Evolutionary conservation across 2,113 vertebrate genomes (phyloP).

Genomic region (Microtus pennsylvanicus): DNA sequence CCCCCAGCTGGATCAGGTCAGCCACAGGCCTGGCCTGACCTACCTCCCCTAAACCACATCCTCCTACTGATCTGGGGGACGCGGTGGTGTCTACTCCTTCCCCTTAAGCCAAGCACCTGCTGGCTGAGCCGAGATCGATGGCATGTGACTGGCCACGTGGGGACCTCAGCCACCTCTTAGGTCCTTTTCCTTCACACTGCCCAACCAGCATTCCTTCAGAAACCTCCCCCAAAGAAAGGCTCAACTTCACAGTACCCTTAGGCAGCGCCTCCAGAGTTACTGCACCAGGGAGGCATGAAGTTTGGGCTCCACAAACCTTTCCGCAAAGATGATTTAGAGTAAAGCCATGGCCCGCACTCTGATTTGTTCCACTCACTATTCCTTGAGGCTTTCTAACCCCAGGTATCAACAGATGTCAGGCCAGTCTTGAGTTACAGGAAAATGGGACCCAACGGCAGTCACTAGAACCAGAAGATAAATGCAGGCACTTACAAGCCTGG

Average conservation of each 20-base stretch:
- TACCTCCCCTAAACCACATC: constrained; percentile 33
- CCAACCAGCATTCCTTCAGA: not conserved
- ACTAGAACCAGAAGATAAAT: not conserved
- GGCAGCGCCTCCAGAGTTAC: not conserved
- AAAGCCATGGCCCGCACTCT: not conserved
- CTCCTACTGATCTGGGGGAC: constrained; percentile 10
- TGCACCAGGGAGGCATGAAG: not conserved
- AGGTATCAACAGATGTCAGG: not conserved
- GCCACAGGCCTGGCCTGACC: not conserved
- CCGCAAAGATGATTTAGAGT: not conserved
- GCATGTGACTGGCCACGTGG: not conserved
- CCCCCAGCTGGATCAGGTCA: not conserved
- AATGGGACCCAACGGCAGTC: not conserved
- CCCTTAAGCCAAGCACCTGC: constrained; percentile 29
- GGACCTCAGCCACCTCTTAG: not conserved
- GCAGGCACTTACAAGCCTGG: not conserved
- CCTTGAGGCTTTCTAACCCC: not conserved
- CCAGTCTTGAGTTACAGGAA: not conserved
- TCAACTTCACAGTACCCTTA: not conserved
- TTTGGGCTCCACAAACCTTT: not conserved
- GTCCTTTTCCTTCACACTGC: not conserved
- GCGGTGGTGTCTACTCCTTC: not conserved
- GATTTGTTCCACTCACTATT: not conserved
- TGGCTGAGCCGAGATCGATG: not conserved
- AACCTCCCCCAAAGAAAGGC: not conserved